Conservation (phyloP, 2,113 vertebrate species). For the Catharus bicknelli region DNA sequence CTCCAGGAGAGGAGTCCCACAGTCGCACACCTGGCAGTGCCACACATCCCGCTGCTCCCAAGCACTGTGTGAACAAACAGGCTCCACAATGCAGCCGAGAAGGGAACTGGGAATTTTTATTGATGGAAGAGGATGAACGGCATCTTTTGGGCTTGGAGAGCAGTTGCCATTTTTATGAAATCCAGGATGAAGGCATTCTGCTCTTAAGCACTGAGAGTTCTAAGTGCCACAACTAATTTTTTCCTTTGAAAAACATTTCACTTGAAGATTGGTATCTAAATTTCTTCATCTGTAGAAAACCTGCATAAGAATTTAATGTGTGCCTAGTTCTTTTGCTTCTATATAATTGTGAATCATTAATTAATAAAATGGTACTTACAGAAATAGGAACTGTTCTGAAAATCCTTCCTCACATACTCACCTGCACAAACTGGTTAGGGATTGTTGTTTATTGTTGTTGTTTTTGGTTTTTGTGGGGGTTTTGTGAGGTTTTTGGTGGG, state of each 20-base stretch:
- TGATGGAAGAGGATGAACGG: not conserved
- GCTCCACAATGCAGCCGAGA: accelerated
- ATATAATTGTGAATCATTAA: not conserved
- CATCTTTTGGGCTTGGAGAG: not conserved
- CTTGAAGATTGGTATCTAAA: not conserved
- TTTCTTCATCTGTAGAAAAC: not conserved
- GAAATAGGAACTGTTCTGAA: not conserved
- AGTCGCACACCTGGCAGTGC: accelerated
- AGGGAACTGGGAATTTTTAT: not conserved
- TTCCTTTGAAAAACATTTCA: not conserved
- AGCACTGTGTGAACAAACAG: not conserved
- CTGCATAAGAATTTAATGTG: not conserved
- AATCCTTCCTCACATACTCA: not conserved
- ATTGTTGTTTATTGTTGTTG: no score
- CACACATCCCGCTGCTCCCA: accelerated
- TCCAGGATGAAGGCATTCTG: not conserved
- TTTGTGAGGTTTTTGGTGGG: not conserved
- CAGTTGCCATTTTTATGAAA: not conserved
- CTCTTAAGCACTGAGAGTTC: not conserved
- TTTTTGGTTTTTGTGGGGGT: no score
- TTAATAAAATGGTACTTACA: not conserved
- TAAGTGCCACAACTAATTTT: not conserved
- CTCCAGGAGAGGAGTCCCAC: not conserved
- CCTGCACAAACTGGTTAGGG: no score
- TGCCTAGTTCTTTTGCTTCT: not conserved